A percentile compares a stretch with the other conserved stretches of the same genome.
These are phyloP conservation scores for Styela clava DNA, from an alignment of 23 tunicate species.

Conservation along the genomic window DNA sequence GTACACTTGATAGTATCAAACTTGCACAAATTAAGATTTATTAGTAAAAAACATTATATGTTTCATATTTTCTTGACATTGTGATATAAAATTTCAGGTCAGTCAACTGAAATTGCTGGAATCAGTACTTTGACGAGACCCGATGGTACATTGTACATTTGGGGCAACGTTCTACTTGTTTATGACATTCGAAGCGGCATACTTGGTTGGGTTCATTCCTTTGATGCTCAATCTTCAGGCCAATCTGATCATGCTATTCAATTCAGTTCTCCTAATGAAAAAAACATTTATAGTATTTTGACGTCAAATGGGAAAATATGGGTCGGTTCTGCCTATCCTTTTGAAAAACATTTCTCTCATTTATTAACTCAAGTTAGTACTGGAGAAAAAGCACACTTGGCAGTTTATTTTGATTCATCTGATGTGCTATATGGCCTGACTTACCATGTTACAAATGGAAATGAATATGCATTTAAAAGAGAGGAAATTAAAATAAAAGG, in stretches of 20 bases:
- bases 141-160: conserved; percentile 40
- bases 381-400: too few species aligned
- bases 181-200: conserved; percentile 30
- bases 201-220: conserved; percentile 7
- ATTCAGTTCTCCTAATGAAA: conserved; percentile 13
- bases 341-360: conserved; percentile 3
- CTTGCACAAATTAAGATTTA: too few species aligned
- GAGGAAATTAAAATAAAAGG: neutral
- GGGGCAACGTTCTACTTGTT: conserved; percentile 39
- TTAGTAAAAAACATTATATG: too few species aligned
- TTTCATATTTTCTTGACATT: too few species aligned
- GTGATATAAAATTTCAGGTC: too few species aligned
- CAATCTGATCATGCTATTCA: conserved; percentile 13
- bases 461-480: neutral
- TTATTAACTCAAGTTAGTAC: neutral
- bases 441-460: neutral
- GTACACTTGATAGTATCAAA: too few species aligned
- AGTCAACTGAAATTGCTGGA: conserved; percentile 7
- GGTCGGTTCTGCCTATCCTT: conserved; percentile 21
- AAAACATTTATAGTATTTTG: conserved; percentile 20
- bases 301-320: conserved; percentile 26
- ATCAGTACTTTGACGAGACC: conserved; percentile 15
- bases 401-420: conserved; percentile 3
- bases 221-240: neutral
- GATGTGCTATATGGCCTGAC: neutral